Evolutionary conservation across 2,113 vertebrate species (phyloP).

Genomic region (Chinchilla lanigera): DNA sequence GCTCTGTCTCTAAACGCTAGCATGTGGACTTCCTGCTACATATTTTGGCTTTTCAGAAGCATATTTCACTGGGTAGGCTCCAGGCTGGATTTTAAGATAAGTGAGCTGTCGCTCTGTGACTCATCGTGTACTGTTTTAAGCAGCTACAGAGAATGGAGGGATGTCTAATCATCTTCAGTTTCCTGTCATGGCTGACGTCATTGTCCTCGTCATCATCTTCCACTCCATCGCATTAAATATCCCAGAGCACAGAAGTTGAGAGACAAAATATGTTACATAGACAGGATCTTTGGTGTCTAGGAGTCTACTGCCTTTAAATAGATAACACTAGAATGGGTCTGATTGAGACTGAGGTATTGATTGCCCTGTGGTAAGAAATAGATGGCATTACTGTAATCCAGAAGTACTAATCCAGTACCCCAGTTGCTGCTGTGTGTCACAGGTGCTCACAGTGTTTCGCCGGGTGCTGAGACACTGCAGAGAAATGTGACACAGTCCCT

Average conservation of each 20-base stretch:
- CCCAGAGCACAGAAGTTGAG: not conserved
- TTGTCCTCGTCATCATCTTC: slow-evolving; percentile 42
- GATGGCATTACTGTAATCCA: not conserved
- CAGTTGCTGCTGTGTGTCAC: not conserved
- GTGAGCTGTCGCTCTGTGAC: slow-evolving; percentile 77
- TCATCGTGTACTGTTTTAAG: slow-evolving; percentile 76
- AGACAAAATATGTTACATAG: slow-evolving; percentile 55
- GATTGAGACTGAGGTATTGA: slow-evolving; percentile 38
- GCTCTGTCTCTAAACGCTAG: not conserved
- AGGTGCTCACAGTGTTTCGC: not conserved
- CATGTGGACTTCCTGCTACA: not conserved
- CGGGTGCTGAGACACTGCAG: not conserved
- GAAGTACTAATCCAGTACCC: not conserved
- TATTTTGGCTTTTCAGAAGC: slow-evolving; percentile 1
- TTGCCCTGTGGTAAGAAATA: not conserved
- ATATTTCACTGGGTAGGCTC: not conserved
- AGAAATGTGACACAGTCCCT: not conserved
- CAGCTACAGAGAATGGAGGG: slow-evolving; percentile 66
- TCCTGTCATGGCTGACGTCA: slow-evolving; percentile 72
- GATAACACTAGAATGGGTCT: not conserved
- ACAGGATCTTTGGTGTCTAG: not conserved
- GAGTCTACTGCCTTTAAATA: slow-evolving; percentile 56
- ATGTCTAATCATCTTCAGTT: slow-evolving; percentile 62
- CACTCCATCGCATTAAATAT: slow-evolving; percentile 32
- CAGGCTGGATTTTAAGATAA: slow-evolving; percentile 56